Evolutionary conservation across 2,113 vertebrate genomes (phyloP), one percentile per base, ranked within the genome.

Genomic region (Mystacornis crossleyi): DNA sequence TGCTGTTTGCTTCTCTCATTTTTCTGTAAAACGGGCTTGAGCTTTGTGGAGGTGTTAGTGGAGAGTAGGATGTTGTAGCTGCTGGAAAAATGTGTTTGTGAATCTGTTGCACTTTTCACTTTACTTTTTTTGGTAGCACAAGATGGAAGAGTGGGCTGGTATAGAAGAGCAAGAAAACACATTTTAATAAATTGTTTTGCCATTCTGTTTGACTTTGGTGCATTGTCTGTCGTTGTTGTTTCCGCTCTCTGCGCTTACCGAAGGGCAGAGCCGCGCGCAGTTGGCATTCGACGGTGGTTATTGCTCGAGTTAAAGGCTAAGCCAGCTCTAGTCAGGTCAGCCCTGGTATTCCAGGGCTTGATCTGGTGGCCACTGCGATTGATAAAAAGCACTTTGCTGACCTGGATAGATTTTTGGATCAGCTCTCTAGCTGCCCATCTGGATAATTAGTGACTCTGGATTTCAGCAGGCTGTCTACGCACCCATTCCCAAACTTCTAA

Each of bases 161-260:
- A 3, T 4, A 26, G 48, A 61, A 61, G 45, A 75, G 28, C 20
- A 24, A 53, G n/a, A 64, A 61, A 79, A 70, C 1, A 4, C 6
- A 2, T 54, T 65, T 47, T 40, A 36, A 51, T 42, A 12, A 73
- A 33, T 34, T 34, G 6, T 92, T 65, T 23, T 23, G 23, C 31
- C 3, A 1, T 10, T 31, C 48, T 48, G 2, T 90, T 24, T 66
- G 64, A 17, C 38, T 78, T 45, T 2, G 19, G 64, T 61, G 45
- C 14, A 0, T 12, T 31, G 14, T 43, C 0, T 10, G 2, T 38
- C 0, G 0, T 5, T 55, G 51, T 53, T 36, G 34, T 19, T 53
- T 79, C 40, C 31, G 3, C 17, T 54, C 24, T 18, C 0, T 42
- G 25, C 85, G 38, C 66, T 64, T 72, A 29, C 17, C 6, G 3